Percentiles rank a stretch among this genome's conserved stretches.
Conservation (phyloP, 2,113 vertebrate species). For the Dipodomys ordii region DNA sequence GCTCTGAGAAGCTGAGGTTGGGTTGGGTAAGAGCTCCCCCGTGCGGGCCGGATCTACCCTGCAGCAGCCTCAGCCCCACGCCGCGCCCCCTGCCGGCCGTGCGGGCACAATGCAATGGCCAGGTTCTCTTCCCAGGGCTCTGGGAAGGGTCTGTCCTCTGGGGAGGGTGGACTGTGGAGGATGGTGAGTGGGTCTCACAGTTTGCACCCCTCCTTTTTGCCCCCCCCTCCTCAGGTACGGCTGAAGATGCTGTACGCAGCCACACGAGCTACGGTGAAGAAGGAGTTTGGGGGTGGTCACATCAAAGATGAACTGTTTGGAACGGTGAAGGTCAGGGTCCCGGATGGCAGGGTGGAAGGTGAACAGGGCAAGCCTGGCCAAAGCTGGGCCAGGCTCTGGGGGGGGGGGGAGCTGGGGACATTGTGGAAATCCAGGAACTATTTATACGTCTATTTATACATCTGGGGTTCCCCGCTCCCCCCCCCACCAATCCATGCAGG, state of each 20-base stretch:
- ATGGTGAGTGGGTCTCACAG: neutral
- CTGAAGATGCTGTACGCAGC: conserved; percentile 99
- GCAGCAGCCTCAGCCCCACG: rapidly evolving
- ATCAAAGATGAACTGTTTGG: conserved; percentile 98
- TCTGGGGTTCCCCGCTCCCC: neutral
- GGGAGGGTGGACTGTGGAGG: no score
- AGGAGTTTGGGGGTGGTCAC: conserved; percentile 98
- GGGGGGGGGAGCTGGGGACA: neutral
- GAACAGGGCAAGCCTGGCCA: no score
- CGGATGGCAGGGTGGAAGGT: neutral
- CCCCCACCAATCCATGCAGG: conserved; percentile 83
- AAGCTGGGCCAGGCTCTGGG: neutral
- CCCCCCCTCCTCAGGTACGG: conserved; percentile 89
- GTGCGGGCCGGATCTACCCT: neutral
- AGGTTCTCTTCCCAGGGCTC: neutral
- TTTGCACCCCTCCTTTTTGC: neutral
- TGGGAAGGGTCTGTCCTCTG: no score
- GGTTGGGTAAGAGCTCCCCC: conserved; percentile 14
- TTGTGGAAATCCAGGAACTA: neutral
- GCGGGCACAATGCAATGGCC: neutral
- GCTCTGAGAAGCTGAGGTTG: neutral
- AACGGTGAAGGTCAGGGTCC: conserved; percentile 92
- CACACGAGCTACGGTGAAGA: conserved; percentile 98
- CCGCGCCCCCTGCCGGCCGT: neutral
- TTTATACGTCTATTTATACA: neutral